Evolutionary conservation across 30 jellyfish, hydroid and myxozoan genomes (phyloP).

Genomic region (Aurelia aurita): DNA sequence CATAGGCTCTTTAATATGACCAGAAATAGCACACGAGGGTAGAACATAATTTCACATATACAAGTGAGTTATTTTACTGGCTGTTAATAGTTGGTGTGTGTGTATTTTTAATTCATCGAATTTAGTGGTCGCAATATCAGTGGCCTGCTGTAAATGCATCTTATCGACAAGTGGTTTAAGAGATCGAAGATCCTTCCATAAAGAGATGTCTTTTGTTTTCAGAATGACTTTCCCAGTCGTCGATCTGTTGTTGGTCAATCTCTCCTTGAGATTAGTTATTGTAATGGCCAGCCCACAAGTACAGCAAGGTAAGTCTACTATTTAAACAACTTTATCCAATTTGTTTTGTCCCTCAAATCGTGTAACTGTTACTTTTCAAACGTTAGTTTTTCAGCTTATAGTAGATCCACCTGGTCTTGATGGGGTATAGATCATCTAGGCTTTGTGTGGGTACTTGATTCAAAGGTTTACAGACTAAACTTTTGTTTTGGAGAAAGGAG

Average conservation of each 20-base stretch:
- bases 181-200: constrained; percentile 22
- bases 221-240: constrained; percentile 67
- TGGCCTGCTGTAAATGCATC: constrained; percentile 50
- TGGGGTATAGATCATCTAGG: too few species aligned
- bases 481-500: too few species aligned
- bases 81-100: too few species aligned
- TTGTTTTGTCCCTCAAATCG: not conserved
- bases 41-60: too few species aligned
- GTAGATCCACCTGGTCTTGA: too few species aligned
- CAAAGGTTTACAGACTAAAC: too few species aligned
- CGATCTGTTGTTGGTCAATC: constrained; percentile 66
- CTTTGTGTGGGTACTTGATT: too few species aligned
- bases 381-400: too few species aligned
- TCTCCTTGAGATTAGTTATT: constrained; percentile 68
- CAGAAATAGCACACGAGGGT: not conserved
- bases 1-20: not conserved
- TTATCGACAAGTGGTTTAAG: constrained; percentile 41
- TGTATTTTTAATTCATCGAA: not conserved
- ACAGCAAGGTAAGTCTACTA: constrained; percentile 62
- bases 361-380: too few species aligned
- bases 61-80: too few species aligned
- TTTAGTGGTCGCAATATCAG: constrained; percentile 13
- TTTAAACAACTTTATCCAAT: not conserved
- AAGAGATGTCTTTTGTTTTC: constrained; percentile 51
- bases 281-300: constrained; percentile 74